Conservation (phyloP, 92 coral and sea anemone species). For the Epizoanthus rinbou region DNA sequence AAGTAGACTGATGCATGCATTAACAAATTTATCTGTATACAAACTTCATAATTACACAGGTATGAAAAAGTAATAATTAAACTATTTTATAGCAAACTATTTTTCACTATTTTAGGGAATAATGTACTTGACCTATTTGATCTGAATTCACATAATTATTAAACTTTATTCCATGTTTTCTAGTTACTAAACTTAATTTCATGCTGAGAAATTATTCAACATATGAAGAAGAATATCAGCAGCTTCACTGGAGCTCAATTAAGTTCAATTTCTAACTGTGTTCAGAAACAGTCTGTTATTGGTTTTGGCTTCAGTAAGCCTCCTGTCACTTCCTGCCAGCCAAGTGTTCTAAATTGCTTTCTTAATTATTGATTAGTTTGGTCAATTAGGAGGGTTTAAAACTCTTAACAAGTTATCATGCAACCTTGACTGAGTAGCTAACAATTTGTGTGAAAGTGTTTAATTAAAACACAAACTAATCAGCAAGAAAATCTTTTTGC, state of each 20-base stretch:
- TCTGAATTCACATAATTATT: not conserved
- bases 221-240: not conserved
- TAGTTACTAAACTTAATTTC: not conserved
- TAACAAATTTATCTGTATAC: no score
- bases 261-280: not conserved
- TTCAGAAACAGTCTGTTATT: not conserved
- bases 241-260: not conserved
- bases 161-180: not conserved
- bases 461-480: constrained; percentile 3
- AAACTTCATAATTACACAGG: no score
- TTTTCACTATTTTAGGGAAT: not conserved
- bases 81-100: no score
- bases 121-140: not conserved
- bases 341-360: not conserved
- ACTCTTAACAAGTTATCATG: not conserved
- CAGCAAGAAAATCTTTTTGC: not conserved
- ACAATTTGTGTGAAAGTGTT: not conserved
- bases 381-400: not conserved
- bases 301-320: not conserved
- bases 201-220: not conserved
- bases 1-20: no score
- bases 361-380: constrained; percentile 13
- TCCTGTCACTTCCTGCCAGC: not conserved
- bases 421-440: not conserved
- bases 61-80: no score